Base-by-base conservation (phyloP, 2,888 invertebrate species). In the Mythimna pallens region DNA sequence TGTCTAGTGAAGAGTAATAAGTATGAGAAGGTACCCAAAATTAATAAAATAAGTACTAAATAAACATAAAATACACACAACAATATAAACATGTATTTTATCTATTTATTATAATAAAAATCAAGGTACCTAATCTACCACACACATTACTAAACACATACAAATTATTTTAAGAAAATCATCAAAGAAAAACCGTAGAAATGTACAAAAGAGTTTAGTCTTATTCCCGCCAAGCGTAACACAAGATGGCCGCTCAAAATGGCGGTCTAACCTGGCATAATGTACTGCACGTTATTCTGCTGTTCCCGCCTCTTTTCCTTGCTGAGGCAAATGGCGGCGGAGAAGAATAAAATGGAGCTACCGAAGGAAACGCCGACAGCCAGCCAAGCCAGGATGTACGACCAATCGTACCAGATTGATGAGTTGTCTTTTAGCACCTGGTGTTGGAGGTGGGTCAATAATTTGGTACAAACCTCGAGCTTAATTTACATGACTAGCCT, bases 371-470 rank as follows among this genome's bases (percentile, higher is more conserved):
- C 97, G 74, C 97, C 98, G 80, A 98, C 98, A 78, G 98, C 97
- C 88, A 98, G 96, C 98, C 98, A 98, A 86, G 98, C 98, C 86
- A 98, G 96, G 90, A 98, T 97, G 97, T 98, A 98, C 87, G 98
- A 98, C 98, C 98, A 98, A 90, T 98, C 98, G 97, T 98, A 98
- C 96, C 97, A 97, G 85, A 97, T 97, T 87, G 97, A 97, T 64
- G 97, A 96, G 96, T 98, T 97, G 92, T 97, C 97, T 96, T 97
- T 97, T 92, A 98, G 96, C 81, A 98, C 97, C 98, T 98, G 95
- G 90, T 87, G 82, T 90, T 80, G 86, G 83, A 84, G 66, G 70
- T 69, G 66, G 68, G 78, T 87, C 80, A 88, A 72, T 83, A 70
- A 77, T 67, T 30, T 70, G 54, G 54, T 66, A 65, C 68, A 71